Evolutionary conservation across 2,888 invertebrate species (phyloP).

Genomic region (Oligia fasciuncula): DNA sequence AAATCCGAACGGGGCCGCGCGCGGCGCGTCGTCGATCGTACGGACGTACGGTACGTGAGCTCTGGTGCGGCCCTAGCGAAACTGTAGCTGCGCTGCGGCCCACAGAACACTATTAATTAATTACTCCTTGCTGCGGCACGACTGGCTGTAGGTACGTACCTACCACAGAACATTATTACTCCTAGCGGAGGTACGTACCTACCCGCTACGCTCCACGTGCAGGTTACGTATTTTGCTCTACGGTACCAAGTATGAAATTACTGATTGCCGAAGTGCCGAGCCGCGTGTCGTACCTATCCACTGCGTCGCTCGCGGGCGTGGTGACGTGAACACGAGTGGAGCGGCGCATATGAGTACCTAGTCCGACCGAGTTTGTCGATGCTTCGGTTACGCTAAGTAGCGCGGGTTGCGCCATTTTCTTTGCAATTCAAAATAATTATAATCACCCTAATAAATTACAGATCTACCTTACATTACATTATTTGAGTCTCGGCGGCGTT

Average conservation of each 20-base stretch:
- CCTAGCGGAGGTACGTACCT: no score
- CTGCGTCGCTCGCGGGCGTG: constrained; percentile 8
- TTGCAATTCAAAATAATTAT: constrained; percentile 61
- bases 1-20: constrained; percentile 59
- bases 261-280: neutral
- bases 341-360: neutral
- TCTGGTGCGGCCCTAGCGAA: constrained; percentile 24
- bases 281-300: neutral
- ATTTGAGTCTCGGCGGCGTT: neutral
- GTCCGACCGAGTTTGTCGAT: constrained; percentile 33
- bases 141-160: neutral
- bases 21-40: no score
- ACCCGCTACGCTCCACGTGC: constrained; percentile 28
- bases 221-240: constrained; percentile 18
- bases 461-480: constrained; percentile 11
- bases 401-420: constrained; percentile 38
- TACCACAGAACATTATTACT: no score
- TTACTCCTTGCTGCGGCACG: neutral
- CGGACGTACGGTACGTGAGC: constrained; percentile 17
- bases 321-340: constrained; percentile 35
- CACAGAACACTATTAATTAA: no score
- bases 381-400: constrained; percentile 38
- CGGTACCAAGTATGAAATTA: neutral
- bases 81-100: neutral
- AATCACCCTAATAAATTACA: constrained; percentile 1